phyloP scores from a whole-genome alignment of 2,888 invertebrate genomes.

The Drosophila robusta region DNA sequence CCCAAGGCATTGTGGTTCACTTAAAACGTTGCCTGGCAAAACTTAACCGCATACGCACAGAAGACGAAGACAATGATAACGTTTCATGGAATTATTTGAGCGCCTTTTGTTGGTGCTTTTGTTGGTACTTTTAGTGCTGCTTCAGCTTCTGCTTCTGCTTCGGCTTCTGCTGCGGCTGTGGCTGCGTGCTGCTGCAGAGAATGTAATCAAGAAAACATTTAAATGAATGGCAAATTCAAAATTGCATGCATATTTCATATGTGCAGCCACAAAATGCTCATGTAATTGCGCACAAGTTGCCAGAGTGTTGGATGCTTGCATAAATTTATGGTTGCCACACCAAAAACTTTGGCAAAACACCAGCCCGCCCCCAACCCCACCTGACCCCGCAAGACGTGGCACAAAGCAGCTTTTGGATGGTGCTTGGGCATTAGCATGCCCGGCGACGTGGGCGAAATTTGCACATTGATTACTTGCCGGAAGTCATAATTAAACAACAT shows the following conservation, averaged over 20 bases:
- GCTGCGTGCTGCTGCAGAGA: slow-evolving; percentile 44
- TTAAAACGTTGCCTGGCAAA: slow-evolving; percentile 63
- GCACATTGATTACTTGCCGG: slow-evolving; percentile 77
- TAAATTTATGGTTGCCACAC: slow-evolving; percentile 64
- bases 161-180: slow-evolving; percentile 19
- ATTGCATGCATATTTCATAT: slow-evolving; percentile 79
- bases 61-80: slow-evolving; percentile 66
- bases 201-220: slow-evolving; percentile 78
- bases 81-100: slow-evolving; percentile 65
- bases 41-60: slow-evolving; percentile 57
- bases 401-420: slow-evolving; percentile 20
- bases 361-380: neutral
- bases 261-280: slow-evolving; percentile 76
- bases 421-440: slow-evolving; percentile 51
- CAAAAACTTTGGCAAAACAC: slow-evolving; percentile 45
- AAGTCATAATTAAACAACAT: slow-evolving; percentile 77
- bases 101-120: slow-evolving; percentile 37
- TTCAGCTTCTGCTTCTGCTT: neutral
- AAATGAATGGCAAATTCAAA: slow-evolving; percentile 78
- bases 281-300: slow-evolving; percentile 68
- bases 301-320: slow-evolving; percentile 53
- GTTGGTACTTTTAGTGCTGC: slow-evolving; percentile 3
- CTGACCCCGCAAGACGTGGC: slow-evolving; percentile 17
- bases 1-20: slow-evolving; percentile 67
- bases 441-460: slow-evolving; percentile 58